Percentiles rank a stretch among this genome's conserved stretches.
These are phyloP conservation scores for Sclerurus mexicanus DNA, from an alignment of 2,113 vertebrate genomes.

Conservation along the genomic window DNA sequence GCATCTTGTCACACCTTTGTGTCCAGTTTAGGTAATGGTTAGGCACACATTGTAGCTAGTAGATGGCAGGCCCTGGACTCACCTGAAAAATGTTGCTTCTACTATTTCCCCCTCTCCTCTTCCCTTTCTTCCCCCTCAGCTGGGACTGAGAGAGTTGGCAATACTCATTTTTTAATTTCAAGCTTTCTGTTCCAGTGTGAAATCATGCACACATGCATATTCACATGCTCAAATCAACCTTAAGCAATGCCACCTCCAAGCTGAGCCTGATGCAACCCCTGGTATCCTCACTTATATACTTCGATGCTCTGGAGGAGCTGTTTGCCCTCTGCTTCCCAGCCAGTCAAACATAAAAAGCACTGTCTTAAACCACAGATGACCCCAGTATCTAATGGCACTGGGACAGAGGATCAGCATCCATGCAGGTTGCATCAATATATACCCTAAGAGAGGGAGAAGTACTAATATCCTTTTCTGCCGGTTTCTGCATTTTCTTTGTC, in stretches of 20 bases:
- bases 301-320: neutral
- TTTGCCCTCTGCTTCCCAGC: neutral
- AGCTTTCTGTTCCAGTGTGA: neutral
- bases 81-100: neutral
- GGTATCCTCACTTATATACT: neutral
- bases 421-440: neutral
- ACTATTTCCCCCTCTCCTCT: neutral
- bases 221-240: neutral
- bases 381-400: neutral
- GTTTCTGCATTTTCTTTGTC: neutral
- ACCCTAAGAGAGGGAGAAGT: neutral
- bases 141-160: neutral
- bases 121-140: neutral
- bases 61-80: neutral
- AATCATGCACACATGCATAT: fast-evolving
- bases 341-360: neutral
- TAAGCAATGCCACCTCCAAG: neutral
- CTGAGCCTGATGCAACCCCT: neutral
- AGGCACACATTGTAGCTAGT: neutral
- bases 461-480: neutral
- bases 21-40: neutral
- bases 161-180: neutral
- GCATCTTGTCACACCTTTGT: neutral
- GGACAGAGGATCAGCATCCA: neutral
- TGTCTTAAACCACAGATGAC: neutral